A percentile compares a stretch with the other conserved stretches of the same genome.
Conservation (phyloP, 2,888 invertebrate species). For the Drosophila pegasa region DNA sequence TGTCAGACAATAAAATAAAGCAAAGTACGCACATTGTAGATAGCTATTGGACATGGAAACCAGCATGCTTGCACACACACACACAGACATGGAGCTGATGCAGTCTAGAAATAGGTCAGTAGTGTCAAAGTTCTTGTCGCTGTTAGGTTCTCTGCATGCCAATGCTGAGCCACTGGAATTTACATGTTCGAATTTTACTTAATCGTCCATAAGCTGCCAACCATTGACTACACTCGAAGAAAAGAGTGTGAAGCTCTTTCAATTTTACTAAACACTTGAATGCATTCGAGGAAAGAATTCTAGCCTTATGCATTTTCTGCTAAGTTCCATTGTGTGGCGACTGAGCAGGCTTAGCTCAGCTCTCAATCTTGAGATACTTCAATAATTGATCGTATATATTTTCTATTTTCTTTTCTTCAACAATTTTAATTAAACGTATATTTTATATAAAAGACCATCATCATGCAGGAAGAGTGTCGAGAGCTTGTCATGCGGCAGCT, state of each 20-base stretch:
- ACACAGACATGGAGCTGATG: slow-evolving; percentile 6
- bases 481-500: slow-evolving; percentile 7
- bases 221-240: slow-evolving; percentile 20
- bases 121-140: slow-evolving; percentile 51
- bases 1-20: slow-evolving; percentile 82
- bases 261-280: background rate
- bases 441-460: slow-evolving; percentile 11
- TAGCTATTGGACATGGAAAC: slow-evolving; percentile 28
- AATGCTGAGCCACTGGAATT: slow-evolving; percentile 65
- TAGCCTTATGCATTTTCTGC: background rate
- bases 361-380: background rate
- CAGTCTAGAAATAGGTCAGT: slow-evolving; percentile 53
- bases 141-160: slow-evolving; percentile 37
- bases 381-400: slow-evolving; percentile 1
- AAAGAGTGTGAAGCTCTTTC: background rate
- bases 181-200: slow-evolving; percentile 59
- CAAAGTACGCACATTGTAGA: slow-evolving; percentile 63
- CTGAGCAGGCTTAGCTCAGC: slow-evolving; percentile 23
- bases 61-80: slow-evolving; percentile 12
- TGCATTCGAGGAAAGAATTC: background rate
- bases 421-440: slow-evolving; percentile 15
- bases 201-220: slow-evolving; percentile 49
- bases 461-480: background rate
- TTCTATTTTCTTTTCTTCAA: slow-evolving; percentile 6
- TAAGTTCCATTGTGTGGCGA: background rate